Evolutionary conservation across 2,113 vertebrate genomes (phyloP), one percentile per base, ranked within the genome.

Genomic region (Zosterops pallidus): DNA sequence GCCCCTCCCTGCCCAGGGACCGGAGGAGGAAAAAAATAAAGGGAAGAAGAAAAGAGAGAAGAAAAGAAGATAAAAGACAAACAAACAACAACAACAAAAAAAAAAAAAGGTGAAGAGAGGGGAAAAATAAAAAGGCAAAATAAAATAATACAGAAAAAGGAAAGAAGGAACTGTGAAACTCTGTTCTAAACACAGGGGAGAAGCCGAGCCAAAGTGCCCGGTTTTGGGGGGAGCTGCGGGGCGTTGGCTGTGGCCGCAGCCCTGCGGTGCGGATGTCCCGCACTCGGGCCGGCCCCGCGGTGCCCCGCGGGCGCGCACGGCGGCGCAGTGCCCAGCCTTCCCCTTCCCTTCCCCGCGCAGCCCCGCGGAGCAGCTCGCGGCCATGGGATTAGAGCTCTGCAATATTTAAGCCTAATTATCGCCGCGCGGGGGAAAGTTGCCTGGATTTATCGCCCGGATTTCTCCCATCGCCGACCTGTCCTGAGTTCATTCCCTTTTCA

Each of bases 321-420:
- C 80, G 31, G 76, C 50, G 80, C 76, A 70, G 70, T 74, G 62
- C 57, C 42, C 44, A 95, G 64, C 90, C 64, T 93, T 67, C 70
- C 76, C 89, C 91, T 84, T 60, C 23, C 33, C 24, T 53, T 68
- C 33, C 23, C 84, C 67, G 64, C 86, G 46, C 79, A 78, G 74
- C 59, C 83, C 90, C 64, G 80, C 76, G 84, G 76, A 96, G 77
- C 93, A 94, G 95, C 95, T 96, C 83, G 95, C 44, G 55, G 94
- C 89, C 90, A 93, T 75, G 94, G 96, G 95, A 97, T 97, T 97
- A 97, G 80, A 91, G 96, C 89, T 95, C 92, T 94, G 94, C 92
- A 89, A 92, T 94, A 92, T 96, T 96, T 95, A 93, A 97, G 68
- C 92, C 97, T 95, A 96, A 97, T 97, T 97, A 98, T 97, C 90